Base-by-base conservation (phyloP, 2,888 invertebrate genomes). In the Dryococelus australis region DNA sequence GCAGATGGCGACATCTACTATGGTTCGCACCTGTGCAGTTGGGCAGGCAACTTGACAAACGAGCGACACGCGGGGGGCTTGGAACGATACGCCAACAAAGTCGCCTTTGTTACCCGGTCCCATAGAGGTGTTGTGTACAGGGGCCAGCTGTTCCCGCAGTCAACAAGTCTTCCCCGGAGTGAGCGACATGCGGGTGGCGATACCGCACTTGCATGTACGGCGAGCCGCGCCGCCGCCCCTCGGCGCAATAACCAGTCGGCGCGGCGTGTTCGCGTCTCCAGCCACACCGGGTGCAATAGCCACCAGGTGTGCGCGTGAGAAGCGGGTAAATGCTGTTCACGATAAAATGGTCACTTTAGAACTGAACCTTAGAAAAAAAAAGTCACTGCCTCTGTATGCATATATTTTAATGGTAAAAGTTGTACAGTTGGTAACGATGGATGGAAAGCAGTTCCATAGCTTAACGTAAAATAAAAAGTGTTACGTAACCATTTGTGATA, bases 181-280 rank as follows among this genome's bases (percentile, higher is more conserved):
- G 65, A 65, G 65, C 65, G 65, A 65, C 65, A 65, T 65, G 65
- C 65, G 65, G 65, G 65, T 24, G 65, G 24, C 65, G 65, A 65
- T 65, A 65, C 65, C 65, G 65, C 13, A 16, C 65, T 65, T n/a
- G 65, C 65, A 65, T 65, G n/a, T 6, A 24, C n/a, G 65, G 24
- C 6, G 20, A 65, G 1, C 20, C n/a, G 47, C 47, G 47, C 47
- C 47, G 47, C 47, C 47, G 47, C 35, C 47, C 47, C 47, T 47
- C 47, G 47, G 47, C 47, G 47, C 47, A 47, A 47, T 16, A 47
- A 47, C 35, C 35, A 35, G 35, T 4, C 47, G 47, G 12, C 47
- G 47, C 6, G 47, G 47, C 10, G 47, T 47, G 47, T 16, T 47
- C 47, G 47, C 47, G 47, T 8, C 35, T 35, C 35, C 35, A 35